Percentiles rank a stretch among this genome's conserved stretches.
Evolutionary conservation across 1,140 invertebrate genomes (phyloP).

Genomic region (Oscheius sp.): DNA sequence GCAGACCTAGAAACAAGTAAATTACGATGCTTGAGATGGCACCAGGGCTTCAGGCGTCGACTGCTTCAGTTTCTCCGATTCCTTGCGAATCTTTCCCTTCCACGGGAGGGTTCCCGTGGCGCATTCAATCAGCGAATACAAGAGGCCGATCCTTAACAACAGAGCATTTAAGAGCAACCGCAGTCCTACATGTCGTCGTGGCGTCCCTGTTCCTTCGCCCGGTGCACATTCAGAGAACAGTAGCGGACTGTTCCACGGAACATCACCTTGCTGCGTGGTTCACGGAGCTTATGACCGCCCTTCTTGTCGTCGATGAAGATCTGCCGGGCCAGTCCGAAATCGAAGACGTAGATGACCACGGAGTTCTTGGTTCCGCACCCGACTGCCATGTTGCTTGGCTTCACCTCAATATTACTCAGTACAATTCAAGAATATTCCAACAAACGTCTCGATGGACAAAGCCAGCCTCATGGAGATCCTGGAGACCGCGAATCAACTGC

Average conservation of each 20-base stretch:
- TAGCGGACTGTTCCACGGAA: constrained; percentile 90
- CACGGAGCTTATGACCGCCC: constrained; percentile 39
- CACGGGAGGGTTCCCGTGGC: constrained; percentile 95
- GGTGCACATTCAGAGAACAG: constrained; percentile 96
- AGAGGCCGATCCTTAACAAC: constrained; percentile 76
- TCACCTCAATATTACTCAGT: too few relatives aligned
- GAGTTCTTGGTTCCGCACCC: constrained; percentile 24
- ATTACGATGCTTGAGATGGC: constrained; percentile 6
- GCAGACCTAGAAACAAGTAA: constrained; percentile 1
- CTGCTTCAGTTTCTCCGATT: constrained; percentile 40
- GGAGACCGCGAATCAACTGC: constrained; percentile 34
- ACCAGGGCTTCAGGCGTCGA: constrained; percentile 37
- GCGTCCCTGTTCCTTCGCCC: constrained; percentile 77
- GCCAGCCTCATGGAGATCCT: constrained; percentile 47
- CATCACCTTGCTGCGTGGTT: constrained; percentile 35
- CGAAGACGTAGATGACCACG: constrained; percentile 47
- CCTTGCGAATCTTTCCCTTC: constrained; percentile 62
- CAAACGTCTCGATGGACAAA: constrained; percentile 55
- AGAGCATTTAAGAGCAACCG: too few relatives aligned
- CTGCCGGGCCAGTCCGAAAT: constrained; percentile 54
- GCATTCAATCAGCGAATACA: constrained; percentile 62
- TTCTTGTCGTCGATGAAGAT: constrained; percentile 41
- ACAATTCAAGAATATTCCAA: too few relatives aligned
- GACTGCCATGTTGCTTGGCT: constrained; percentile 53
- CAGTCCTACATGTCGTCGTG: neutral